Evolutionary conservation across 1,140 invertebrate genomes (phyloP), one percentile per base, ranked within the genome.

Genomic region (Rhyacophila brunnea): DNA sequence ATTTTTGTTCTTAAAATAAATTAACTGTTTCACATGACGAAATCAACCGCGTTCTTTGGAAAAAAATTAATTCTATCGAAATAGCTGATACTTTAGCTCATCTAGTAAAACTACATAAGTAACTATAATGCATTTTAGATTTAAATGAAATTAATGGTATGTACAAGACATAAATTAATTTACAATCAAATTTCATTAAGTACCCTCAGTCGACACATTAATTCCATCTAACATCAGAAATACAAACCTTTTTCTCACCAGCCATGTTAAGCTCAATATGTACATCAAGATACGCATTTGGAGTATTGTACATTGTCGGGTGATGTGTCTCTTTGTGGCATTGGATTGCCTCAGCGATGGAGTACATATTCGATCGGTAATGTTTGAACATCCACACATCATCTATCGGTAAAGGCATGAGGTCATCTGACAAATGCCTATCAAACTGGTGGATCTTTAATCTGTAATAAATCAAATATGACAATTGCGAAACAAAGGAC

Each of bases 251-350:
- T 61, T 82, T 83, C 59, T 79, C 74, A 20, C 79, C 86, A 63
- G 80, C 75, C 85, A 92, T 86, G 68, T 92, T 83, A 1, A 93
- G 67, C 71, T 92, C 89, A 57, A 92, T 74, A 28, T 77, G 76
- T 20, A 86, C 83, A 60, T 77, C 81, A 0, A 93, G 64, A 14
- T 81, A 67, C 9, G 87, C 82, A 72, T 86, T 77, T 1, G 87
- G 86, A 38, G 74, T 68, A 76, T 93, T 87, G 55, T 84, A 87
- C 73, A 92, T 85, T 32, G 85, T 84, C 0, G 89, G 87, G 70
- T 92, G 85, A 71, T 91, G 87, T 0, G 82, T 85, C 74, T 93
- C 88, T 45, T 86, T 80, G 68, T 91, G 86, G 64, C 78, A 82
- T 52, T 84, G 69, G 6, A 93, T 74, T n/a, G 90, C 90, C 68